Conservation (phyloP, 1,140 invertebrate species). For the Adelges cooleyi region DNA sequence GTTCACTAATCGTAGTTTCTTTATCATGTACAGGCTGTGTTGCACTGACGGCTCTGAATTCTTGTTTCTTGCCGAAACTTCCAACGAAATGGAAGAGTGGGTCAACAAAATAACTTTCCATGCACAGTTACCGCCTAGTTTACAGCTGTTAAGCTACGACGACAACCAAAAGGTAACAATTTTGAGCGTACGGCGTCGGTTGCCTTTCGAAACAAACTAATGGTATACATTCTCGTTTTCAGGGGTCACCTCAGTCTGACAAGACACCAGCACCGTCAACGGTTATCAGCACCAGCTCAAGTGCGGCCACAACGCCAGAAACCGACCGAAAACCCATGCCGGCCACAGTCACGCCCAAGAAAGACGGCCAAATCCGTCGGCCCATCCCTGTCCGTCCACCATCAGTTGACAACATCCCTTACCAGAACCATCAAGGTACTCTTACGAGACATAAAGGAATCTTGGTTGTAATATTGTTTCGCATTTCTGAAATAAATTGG, state of each 20-base stretch:
- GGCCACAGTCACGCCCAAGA: background rate
- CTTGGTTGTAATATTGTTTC: too few species aligned
- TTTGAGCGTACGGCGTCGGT: too few species aligned
- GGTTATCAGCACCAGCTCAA: slow-evolving; percentile 39
- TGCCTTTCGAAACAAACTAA: background rate
- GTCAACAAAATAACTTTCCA: slow-evolving; percentile 88
- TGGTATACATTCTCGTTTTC: background rate
- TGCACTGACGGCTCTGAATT: slow-evolving; percentile 87
- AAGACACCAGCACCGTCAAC: slow-evolving; percentile 37
- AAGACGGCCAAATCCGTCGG: slow-evolving; percentile 14
- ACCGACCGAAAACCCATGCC: background rate
- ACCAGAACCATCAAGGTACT: slow-evolving; percentile 3
- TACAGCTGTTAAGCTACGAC: slow-evolving; percentile 77
- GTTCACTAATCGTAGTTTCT: too few species aligned
- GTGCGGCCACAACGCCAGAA: slow-evolving; percentile 38
- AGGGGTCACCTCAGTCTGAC: slow-evolving; percentile 22
- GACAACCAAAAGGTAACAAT: slow-evolving; percentile 41
- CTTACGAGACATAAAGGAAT: too few species aligned
- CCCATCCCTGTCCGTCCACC: slow-evolving; percentile 12
- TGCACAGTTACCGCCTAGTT: slow-evolving; percentile 75
- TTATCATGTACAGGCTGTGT: slow-evolving; percentile 50
- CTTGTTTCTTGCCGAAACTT: slow-evolving; percentile 65
- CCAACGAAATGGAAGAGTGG: slow-evolving; percentile 80
- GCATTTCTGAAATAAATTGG: too few species aligned
- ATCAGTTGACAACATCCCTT: slow-evolving; percentile 16